Base-by-base conservation (phyloP, 2,113 vertebrate genomes). In the Oryzias woworae region DNA sequence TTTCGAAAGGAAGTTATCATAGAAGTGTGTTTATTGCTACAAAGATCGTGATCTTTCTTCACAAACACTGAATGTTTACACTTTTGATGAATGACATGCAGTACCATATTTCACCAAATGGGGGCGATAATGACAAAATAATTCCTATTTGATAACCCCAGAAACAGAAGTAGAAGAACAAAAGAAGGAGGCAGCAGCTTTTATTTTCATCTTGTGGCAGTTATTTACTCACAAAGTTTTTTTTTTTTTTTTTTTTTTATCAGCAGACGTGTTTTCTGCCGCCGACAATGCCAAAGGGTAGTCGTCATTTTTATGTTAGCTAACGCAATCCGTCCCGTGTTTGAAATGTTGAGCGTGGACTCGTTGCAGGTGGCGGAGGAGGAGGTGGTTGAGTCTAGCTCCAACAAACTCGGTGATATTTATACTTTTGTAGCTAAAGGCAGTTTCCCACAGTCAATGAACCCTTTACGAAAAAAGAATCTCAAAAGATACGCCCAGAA, bases 401-500 rank as follows among this genome's bases (percentile, higher is more conserved):
- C 91, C 75, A 92, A 88, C 66, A 90, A 90, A 67, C 89, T 93
- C 53, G 91, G 91, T 14, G 95, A 95, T 56, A 94, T 96, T 44
- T 95, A 94, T 89, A 90, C 90, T 6, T 93, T 95, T 61, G 88
- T 96, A 62, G 87, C 94, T 1, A 92, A 95, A 53, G 95, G 95
- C 54, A 89, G 87, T 63, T 96, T 94, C 71, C 94, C 95, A 1
- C 88, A 92, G 52, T 85, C 91, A 6, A 94, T 95, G 90, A 92
- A 92, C 75, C 91, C 94, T 48, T 86, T 95, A 72, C 86, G 92
- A 20, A 94, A 93, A 83, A 96, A 96, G 69, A 96, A 96, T 64
- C 92, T 96, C 3, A 95, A 93, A 73, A 88, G 87, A 88, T 92
- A 93, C 77, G 94, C 95, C 0, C 93, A 92, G 90, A 96, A 96